Conservation (phyloP, 2,113 vertebrate species). For the Pseudorectes ferrugineus region DNA sequence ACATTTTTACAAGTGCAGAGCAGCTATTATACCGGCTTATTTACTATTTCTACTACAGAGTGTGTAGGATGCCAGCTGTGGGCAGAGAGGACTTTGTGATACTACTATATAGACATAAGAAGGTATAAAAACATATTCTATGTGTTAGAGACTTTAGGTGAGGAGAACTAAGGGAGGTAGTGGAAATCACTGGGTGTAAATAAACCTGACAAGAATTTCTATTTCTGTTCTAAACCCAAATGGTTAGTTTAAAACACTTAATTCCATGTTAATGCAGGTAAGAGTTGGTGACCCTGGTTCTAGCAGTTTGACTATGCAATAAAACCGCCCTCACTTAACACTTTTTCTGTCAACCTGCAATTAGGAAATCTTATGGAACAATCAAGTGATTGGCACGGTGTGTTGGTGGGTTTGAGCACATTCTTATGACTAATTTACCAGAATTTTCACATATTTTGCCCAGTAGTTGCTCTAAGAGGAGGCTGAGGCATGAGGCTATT, state of each 20-base stretch:
- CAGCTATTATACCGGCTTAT: not conserved
- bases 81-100: not conserved
- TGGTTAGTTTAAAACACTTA: not conserved
- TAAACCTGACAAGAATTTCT: not conserved
- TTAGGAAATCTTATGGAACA: not conserved
- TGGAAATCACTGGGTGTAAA: not conserved
- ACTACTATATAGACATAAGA: not conserved
- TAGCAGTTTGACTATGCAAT: not conserved
- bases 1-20: not conserved
- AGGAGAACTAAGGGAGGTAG: not conserved
- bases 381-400: not conserved
- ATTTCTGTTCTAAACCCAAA: not conserved
- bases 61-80: not conserved
- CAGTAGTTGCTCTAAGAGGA: not conserved
- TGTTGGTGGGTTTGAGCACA: not conserved
- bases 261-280: not conserved
- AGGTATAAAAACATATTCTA: not conserved
- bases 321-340: too few relatives aligned
- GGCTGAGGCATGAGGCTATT: not conserved
- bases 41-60: not conserved
- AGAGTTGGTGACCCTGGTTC: not conserved
- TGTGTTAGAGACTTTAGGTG: not conserved
- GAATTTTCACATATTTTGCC: not conserved
- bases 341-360: not conserved
- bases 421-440: too few relatives aligned